Evolutionary conservation across 2,888 invertebrate species (phyloP), one percentile per base, ranked within the genome.

Genomic region (Drepana falcataria): DNA sequence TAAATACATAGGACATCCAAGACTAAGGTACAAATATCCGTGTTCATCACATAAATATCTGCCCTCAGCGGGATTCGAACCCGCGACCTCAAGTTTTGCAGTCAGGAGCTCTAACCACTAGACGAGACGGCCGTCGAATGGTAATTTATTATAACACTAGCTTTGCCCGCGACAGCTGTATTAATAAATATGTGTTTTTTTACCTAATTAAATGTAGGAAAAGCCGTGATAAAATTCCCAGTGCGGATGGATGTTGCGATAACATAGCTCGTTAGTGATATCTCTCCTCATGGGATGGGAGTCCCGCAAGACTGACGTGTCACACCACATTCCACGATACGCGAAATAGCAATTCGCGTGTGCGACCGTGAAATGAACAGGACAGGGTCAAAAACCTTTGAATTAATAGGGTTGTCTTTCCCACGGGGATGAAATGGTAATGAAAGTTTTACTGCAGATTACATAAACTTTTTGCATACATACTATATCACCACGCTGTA

Each of bases 311-410:
- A 51, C 53, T 57, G 53, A 62, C 60, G 53, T 57, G 56, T 57
- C 60, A 54, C 60, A 60, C 55, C 55, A 57, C 44, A 56, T 55
- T 51, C 35, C 35, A 56, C 55, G 52, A 55, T 48, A 49, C 52
- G 55, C 55, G 52, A 54, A 60, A 55, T 55, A 44, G 52, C 56
- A 49, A 48, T 49, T 40, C 48, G 47, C 49, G 47, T 54, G 47
- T 48, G 48, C 44, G 64, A 62, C 71, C 65, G 64, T 69, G 62
- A 69, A 71, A 66, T 62, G 65, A 64, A 63, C 57, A 59, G 61
- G 56, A 65, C 64, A 59, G 53, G 54, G 65, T 63, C 61, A 58
- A 57, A 53, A 61, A 59, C 59, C 61, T 59, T 59, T 33, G 53
- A 48, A 44, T 48, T 53, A 33, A 33, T 44, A 40, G 48, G 35